Conservation (phyloP, 2,888 invertebrate genomes). For the Pomacea canaliculata region DNA sequence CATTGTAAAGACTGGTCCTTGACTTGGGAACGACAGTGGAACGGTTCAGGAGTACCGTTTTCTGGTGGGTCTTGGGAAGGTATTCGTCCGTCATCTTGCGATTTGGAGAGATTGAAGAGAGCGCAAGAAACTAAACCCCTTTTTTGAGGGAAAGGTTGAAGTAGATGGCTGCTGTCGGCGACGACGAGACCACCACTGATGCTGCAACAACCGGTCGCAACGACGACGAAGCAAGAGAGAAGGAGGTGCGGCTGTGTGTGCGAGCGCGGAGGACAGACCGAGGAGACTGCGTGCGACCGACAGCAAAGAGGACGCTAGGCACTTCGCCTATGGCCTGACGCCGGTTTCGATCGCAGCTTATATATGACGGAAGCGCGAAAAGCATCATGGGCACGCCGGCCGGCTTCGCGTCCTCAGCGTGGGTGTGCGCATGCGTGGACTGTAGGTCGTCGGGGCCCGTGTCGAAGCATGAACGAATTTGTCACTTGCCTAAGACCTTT, state of each 20-base stretch:
- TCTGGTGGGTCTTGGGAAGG: slow-evolving; percentile 18
- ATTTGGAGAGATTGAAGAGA: background rate
- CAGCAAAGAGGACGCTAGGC: background rate
- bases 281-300: background rate
- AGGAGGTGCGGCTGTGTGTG: background rate
- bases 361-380: background rate
- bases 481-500: too few species aligned
- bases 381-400: too few species aligned
- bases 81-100: background rate
- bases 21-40: background rate
- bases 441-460: too few species aligned
- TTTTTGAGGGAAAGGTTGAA: background rate
- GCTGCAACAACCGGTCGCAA: too few species aligned
- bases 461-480: too few species aligned
- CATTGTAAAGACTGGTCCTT: background rate
- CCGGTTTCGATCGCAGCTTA: background rate
- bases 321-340: background rate
- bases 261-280: background rate
- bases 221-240: background rate
- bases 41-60: slow-evolving; percentile 25
- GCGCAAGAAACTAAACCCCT: background rate
- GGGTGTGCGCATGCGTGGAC: too few species aligned
- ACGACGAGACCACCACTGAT: too few species aligned
- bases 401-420: too few species aligned
- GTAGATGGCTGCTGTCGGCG: background rate